These are phyloP conservation scores for Nipponacmea schrenckii DNA, from an alignment of 2,888 invertebrate genomes.

Conservation along the genomic window DNA sequence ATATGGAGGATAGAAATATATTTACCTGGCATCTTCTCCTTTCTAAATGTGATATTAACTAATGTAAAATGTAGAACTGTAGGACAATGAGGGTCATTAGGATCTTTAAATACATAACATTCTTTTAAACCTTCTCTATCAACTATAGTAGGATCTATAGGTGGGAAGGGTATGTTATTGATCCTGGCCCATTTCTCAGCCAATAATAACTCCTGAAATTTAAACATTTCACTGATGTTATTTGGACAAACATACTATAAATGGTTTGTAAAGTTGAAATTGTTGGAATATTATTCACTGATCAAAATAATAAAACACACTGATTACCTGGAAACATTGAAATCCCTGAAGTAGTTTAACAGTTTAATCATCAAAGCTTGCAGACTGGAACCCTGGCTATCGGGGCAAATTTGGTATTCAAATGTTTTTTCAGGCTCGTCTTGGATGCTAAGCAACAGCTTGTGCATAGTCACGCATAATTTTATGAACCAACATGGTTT, in stretches of 20 bases:
- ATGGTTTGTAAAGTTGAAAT: too few species aligned
- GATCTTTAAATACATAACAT: conserved; percentile 68
- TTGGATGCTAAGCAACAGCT: too few species aligned
- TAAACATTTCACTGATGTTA: conserved; percentile 9
- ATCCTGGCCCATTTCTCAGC: conserved; percentile 69
- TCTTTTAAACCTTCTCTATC: conserved; percentile 66
- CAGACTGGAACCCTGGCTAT: too few species aligned
- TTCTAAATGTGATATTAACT: conserved; percentile 67
- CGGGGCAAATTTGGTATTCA: too few species aligned
- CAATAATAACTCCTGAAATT: conserved; percentile 65
- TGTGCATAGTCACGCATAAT: too few species aligned
- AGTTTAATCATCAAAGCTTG: too few species aligned
- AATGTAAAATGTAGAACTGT: conserved; percentile 69
- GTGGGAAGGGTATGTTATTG: conserved; percentile 69
- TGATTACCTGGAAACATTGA: too few species aligned
- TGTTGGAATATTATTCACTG: too few species aligned
- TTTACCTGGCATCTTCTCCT: conserved; percentile 67
- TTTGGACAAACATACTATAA: neutral
- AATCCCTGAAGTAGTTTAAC: too few species aligned
- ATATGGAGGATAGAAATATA: neutral
- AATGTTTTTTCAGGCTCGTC: too few species aligned
- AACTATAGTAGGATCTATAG: conserved; percentile 64
- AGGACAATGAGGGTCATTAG: conserved; percentile 67
- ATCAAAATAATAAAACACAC: too few species aligned
- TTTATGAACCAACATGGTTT: too few species aligned